Evolutionary conservation across 2,888 invertebrate genomes (phyloP).

Genomic region (Coleophora deauratella): DNA sequence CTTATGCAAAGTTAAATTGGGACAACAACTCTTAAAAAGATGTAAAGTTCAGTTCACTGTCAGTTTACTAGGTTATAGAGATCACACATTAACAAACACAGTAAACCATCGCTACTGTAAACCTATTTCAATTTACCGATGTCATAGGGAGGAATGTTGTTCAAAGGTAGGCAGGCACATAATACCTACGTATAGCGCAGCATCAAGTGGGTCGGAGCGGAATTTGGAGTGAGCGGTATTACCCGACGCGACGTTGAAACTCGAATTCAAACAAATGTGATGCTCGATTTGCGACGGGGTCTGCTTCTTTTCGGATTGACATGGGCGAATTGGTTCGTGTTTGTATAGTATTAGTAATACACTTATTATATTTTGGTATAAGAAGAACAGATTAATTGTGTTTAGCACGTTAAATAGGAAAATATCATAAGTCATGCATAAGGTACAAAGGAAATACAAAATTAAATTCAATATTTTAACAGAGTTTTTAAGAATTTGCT

Average conservation of each 20-base stretch:
- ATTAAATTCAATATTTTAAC: too few species aligned
- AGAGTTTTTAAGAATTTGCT: too few species aligned
- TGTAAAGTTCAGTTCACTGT: too few species aligned
- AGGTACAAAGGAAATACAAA: too few species aligned
- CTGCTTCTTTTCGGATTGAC: constrained; percentile 11
- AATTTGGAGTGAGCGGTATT: background rate
- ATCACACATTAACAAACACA: too few species aligned
- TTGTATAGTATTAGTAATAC: constrained; percentile 1
- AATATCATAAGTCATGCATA: too few species aligned
- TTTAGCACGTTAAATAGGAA: too few species aligned
- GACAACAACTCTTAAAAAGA: too few species aligned
- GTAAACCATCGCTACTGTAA: background rate
- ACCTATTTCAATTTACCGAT: background rate
- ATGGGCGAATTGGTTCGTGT: constrained; percentile 11
- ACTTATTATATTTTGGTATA: background rate
- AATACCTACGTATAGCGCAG: background rate
- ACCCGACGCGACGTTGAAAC: constrained; percentile 39
- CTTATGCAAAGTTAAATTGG: too few species aligned
- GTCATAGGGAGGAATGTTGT: constrained; percentile 33
- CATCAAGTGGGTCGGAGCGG: background rate
- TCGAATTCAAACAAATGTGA: constrained; percentile 59
- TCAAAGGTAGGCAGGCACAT: constrained; percentile 5
- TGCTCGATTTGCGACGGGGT: constrained; percentile 40
- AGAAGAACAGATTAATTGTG: too few species aligned
- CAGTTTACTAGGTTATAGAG: too few species aligned